These are phyloP conservation scores for Ursus arctos DNA, from an alignment of 2,113 vertebrate species.

Conservation along the genomic window DNA sequence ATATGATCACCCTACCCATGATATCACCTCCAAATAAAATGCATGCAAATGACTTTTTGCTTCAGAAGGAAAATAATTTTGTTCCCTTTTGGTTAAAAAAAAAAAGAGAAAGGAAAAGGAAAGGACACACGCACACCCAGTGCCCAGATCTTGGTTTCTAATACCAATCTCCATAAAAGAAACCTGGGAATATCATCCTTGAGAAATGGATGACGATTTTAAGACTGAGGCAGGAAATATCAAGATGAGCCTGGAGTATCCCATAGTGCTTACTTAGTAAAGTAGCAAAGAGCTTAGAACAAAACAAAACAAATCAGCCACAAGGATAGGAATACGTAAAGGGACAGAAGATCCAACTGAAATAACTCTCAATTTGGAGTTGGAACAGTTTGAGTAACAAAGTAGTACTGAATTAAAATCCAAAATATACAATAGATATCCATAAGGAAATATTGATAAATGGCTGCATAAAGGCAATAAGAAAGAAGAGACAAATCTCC, in stretches of 20 bases:
- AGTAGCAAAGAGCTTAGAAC: background rate
- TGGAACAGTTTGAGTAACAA: background rate
- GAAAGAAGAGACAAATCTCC: background rate
- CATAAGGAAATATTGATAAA: background rate
- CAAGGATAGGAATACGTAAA: background rate
- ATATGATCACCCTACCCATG: background rate
- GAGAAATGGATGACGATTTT: background rate
- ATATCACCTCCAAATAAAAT: background rate
- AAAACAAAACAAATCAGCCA: background rate
- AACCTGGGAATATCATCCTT: background rate
- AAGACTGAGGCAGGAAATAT: background rate
- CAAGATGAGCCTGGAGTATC: background rate
- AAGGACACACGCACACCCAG: background rate
- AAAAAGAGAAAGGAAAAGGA: background rate
- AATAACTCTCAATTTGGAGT: constrained; percentile 4
- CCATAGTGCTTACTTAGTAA: background rate
- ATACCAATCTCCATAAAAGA: background rate
- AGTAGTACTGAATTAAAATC: background rate
- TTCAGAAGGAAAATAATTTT: background rate
- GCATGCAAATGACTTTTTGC: background rate
- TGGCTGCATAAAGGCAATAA: background rate
- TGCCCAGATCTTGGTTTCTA: background rate
- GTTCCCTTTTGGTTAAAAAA: background rate
- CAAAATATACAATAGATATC: background rate
- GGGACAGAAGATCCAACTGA: background rate